phyloP scores from a whole-genome alignment of 2,797 vertebrate genomes.

The Gymnopithys bicolor region DNA sequence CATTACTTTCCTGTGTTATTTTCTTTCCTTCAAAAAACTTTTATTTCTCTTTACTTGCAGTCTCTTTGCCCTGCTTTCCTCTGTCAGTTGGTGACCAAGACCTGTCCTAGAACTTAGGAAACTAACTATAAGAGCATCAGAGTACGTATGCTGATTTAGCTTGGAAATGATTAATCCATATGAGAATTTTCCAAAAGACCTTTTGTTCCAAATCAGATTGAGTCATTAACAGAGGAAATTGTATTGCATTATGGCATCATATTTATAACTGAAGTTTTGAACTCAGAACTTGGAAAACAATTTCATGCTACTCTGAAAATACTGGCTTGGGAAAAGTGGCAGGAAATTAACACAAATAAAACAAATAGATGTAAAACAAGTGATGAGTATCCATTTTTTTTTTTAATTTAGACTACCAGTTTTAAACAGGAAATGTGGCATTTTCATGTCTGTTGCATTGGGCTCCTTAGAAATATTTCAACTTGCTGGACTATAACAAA shows the following conservation, averaged over 20 bases:
- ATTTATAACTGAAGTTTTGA: not conserved
- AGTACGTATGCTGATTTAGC: not conserved
- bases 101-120: constrained; percentile 6
- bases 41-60: constrained; percentile 18
- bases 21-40: constrained; percentile 55
- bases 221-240: not conserved
- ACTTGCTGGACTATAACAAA: not conserved
- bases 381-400: not conserved
- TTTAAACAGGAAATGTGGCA: not conserved
- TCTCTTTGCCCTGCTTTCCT: constrained; percentile 1
- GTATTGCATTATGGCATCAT: not conserved
- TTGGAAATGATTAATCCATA: not conserved
- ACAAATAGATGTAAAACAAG: not conserved
- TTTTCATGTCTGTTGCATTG: not conserved
- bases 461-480: not conserved
- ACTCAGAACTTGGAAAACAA: not conserved
- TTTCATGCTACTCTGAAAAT: not conserved
- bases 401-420: not conserved
- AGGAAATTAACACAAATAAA: not conserved
- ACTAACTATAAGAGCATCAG: not conserved
- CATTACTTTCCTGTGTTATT: constrained; percentile 58
- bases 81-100: constrained; percentile 23
- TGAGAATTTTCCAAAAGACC: not conserved
- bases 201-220: constrained; percentile 7
- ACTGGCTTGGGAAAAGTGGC: not conserved